phyloP scores from a whole-genome alignment of 1,140 invertebrate species.

The Lordiphosa collinella region DNA sequence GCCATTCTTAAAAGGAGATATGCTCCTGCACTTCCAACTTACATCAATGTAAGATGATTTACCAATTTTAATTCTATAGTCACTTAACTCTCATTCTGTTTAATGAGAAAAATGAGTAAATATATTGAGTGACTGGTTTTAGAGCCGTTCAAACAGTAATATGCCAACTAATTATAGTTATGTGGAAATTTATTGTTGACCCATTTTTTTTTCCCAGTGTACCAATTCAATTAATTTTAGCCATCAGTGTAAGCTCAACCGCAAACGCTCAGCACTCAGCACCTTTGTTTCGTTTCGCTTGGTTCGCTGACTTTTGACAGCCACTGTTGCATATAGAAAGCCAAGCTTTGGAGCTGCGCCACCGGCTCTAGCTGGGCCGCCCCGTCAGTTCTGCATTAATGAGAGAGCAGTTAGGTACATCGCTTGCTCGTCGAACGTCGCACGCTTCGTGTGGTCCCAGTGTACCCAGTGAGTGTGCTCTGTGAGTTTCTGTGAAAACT shows the following conservation, averaged over 20 bases:
- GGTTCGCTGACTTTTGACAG: conserved; percentile 53
- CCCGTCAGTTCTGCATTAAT: conserved; percentile 76
- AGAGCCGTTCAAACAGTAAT: too few relatives aligned
- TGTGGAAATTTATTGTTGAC: too few relatives aligned
- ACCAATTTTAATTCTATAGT: too few relatives aligned
- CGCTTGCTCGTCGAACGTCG: conserved; percentile 44
- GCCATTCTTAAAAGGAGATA: too few relatives aligned
- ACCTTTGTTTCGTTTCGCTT: conserved; percentile 6
- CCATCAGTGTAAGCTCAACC: conserved; percentile 4
- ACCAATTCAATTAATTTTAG: conserved; percentile 4
- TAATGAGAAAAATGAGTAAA: too few relatives aligned
- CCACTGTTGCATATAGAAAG: conserved; percentile 61
- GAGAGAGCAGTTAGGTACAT: conserved; percentile 71
- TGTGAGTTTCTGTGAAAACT: conserved; percentile 19
- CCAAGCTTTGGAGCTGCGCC: conserved; percentile 57
- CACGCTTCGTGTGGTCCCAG: conserved; percentile 60
- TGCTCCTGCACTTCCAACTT: too few relatives aligned
- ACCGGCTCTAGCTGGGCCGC: conserved; percentile 27
- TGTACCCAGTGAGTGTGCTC: conserved; percentile 8
- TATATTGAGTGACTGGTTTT: too few relatives aligned
- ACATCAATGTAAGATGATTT: too few relatives aligned
- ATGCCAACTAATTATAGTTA: too few relatives aligned
- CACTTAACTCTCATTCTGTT: too few relatives aligned
- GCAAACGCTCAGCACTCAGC: too few relatives aligned
- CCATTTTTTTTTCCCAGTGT: too few relatives aligned